Conservation (phyloP, 2,113 vertebrate genomes). For the Ibidorhyncha struthersii region DNA sequence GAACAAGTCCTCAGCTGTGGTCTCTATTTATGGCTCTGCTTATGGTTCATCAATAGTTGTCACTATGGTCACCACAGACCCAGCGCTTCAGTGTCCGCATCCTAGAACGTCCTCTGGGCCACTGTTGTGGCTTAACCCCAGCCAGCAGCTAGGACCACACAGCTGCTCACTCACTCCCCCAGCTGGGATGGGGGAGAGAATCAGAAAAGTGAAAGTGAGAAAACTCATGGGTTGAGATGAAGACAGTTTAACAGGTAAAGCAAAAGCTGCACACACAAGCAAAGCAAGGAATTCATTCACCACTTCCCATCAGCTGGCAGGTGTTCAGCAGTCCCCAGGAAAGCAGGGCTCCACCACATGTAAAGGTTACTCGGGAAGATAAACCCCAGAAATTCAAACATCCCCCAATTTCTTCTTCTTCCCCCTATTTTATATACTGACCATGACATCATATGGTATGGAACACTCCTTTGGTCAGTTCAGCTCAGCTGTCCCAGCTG, state of each 20-base stretch:
- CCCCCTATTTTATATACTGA: neutral
- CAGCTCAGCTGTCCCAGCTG: neutral
- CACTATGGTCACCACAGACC: neutral
- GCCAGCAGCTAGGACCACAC: neutral
- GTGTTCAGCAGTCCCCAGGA: neutral
- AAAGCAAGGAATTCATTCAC: neutral
- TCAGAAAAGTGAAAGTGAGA: neutral
- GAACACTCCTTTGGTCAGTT: neutral
- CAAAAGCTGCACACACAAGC: neutral
- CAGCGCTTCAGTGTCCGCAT: neutral
- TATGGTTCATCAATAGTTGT: neutral
- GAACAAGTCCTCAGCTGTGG: neutral
- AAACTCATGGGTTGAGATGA: neutral
- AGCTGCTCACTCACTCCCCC: neutral
- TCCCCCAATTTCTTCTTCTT: neutral
- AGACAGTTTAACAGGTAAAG: neutral
- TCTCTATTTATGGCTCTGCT: neutral
- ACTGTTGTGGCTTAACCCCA: neutral
- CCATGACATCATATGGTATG: neutral
- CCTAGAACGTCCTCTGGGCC: neutral
- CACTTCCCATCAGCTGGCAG: neutral
- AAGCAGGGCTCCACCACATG: neutral
- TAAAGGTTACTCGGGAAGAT: neutral
- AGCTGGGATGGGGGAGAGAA: neutral
- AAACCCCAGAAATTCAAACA: neutral